Conservation (phyloP, 2,888 invertebrate genomes). For the Aromia moschata region DNA sequence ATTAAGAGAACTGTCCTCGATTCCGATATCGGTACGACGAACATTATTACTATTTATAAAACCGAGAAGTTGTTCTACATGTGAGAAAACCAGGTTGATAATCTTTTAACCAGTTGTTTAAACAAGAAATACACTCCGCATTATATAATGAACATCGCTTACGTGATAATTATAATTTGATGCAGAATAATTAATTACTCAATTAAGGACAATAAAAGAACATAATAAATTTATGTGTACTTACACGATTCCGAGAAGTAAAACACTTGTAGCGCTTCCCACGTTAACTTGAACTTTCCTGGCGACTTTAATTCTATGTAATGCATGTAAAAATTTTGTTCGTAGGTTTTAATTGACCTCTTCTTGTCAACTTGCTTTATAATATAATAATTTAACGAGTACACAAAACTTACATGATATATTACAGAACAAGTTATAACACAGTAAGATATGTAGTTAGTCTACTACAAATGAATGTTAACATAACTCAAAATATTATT, state of each 20-base stretch:
- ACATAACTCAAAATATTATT: too few species aligned
- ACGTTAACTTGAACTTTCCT: conserved; percentile 14
- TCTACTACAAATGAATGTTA: too few species aligned
- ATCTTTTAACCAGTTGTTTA: conserved; percentile 43
- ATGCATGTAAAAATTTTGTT: conserved; percentile 4
- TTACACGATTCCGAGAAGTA: conserved; percentile 28
- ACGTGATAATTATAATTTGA: conserved; percentile 35
- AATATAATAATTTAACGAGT: too few species aligned
- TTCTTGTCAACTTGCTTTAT: not conserved
- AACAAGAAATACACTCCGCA: conserved; percentile 38
- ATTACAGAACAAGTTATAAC: too few species aligned
- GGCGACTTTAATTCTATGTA: conserved; percentile 2
- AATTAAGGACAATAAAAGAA: conserved; percentile 30
- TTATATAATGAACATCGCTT: conserved; percentile 30
- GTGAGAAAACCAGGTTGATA: conserved; percentile 44
- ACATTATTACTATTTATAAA: conserved; percentile 52
- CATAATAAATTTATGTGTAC: conserved; percentile 30
- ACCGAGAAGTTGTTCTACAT: conserved; percentile 53
- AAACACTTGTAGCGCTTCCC: conserved; percentile 34
- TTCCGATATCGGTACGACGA: conserved; percentile 51
- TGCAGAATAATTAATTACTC: conserved; percentile 34
- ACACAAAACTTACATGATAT: too few species aligned
- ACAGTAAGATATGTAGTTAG: too few species aligned
- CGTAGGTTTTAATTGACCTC: conserved; percentile 3
- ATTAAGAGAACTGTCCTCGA: conserved; percentile 44